Evolutionary conservation across 1,140 invertebrate genomes (phyloP).

Genomic region (Tetramorium simillimum): DNA sequence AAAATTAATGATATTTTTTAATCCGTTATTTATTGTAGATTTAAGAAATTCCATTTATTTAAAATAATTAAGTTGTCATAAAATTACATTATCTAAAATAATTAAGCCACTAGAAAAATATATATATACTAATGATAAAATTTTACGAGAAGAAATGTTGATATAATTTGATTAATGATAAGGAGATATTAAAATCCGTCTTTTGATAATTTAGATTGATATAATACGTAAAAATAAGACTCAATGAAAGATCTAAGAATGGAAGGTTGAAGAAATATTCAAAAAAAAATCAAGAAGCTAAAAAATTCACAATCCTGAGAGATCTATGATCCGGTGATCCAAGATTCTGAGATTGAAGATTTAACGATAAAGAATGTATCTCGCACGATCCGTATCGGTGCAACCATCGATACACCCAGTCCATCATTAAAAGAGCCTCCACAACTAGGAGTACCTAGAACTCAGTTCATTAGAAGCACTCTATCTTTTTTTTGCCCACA

Average conservation of each 20-base stretch:
- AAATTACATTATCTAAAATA: not conserved
- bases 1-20: too few species aligned
- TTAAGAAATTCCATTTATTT: not conserved
- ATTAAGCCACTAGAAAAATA: not conserved
- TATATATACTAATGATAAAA: not conserved
- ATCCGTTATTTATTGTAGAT: not conserved
- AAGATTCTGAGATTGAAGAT: not conserved
- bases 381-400: not conserved
- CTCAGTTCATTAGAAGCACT: conserved; percentile 40
- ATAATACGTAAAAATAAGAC: not conserved
- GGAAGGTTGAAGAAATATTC: not conserved
- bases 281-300: not conserved
- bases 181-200: not conserved
- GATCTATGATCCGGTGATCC: conserved; percentile 10
- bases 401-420: not conserved
- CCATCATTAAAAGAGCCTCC: conserved; percentile 29
- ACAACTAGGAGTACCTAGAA: conserved; percentile 53
- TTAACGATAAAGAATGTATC: conserved; percentile 19
- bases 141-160: not conserved
- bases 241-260: not conserved
- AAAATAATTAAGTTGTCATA: not conserved
- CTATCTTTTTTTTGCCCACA: conserved; percentile 26
- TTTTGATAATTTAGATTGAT: not conserved
- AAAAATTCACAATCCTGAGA: not conserved
- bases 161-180: not conserved